Evolutionary conservation across 1,140 invertebrate genomes (phyloP).

Genomic region (Ceratosolen solmsi): DNA sequence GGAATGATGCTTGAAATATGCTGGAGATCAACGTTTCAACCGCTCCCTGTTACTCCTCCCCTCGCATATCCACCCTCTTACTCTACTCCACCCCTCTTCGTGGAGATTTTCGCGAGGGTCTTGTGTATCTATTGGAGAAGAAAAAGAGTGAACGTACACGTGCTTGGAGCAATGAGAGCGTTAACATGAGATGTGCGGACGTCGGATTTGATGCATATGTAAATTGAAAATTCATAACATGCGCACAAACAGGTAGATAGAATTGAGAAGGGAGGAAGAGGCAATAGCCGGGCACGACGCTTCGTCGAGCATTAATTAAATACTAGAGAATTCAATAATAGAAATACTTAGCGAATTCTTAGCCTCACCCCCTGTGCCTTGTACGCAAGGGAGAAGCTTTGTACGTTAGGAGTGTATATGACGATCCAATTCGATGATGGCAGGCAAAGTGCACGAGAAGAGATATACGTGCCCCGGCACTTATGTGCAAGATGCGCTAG

Average conservation of each 20-base stretch:
- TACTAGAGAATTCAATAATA: conserved; percentile 53
- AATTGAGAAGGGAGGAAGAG: too few species aligned
- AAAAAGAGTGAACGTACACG: conserved; percentile 10
- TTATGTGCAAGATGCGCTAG: conserved; percentile 30
- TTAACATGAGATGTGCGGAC: neutral
- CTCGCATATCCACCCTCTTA: too few species aligned
- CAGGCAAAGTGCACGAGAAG: conserved; percentile 27
- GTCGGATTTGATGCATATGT: neutral
- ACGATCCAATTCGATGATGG: conserved; percentile 17
- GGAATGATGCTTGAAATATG: conserved; percentile 66
- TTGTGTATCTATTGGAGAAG: neutral
- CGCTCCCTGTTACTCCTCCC: neutral
- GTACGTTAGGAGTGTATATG: neutral
- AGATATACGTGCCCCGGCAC: conserved; percentile 41
- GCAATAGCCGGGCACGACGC: neutral
- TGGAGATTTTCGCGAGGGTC: conserved; percentile 12
- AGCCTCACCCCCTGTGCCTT: conserved; percentile 7
- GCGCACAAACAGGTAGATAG: conserved; percentile 40
- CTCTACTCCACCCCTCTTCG: too few species aligned
- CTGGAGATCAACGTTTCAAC: conserved; percentile 46
- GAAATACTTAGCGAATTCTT: conserved; percentile 52
- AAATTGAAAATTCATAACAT: conserved; percentile 34
- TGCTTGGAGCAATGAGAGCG: neutral
- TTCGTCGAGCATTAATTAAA: conserved; percentile 51
- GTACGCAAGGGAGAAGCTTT: neutral